Evolutionary conservation across 2,797 vertebrate species (phyloP).

Genomic region (Aulostomus chinensis): DNA sequence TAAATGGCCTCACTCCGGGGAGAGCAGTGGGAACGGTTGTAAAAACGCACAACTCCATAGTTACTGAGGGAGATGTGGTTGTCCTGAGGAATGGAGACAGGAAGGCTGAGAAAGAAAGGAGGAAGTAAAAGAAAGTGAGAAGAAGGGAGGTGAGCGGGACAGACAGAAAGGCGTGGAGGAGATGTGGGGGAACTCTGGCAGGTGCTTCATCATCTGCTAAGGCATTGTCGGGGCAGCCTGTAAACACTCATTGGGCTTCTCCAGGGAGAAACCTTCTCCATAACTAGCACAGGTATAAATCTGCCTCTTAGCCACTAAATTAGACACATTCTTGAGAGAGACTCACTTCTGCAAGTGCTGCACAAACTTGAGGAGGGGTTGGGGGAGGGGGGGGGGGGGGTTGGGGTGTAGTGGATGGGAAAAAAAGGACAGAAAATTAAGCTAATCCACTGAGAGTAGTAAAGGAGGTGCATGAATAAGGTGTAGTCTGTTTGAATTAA

Average conservation of each 20-base stretch:
- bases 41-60: conserved; percentile 61
- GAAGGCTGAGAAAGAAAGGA: conserved; percentile 17
- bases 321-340: conserved; percentile 76
- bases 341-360: conserved; percentile 65
- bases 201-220: conserved; percentile 84
- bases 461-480: conserved; percentile 51
- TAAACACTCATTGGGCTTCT: conserved; percentile 84
- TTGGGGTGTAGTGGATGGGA: too few species aligned
- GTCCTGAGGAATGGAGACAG: conserved; percentile 31
- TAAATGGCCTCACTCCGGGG: conserved; percentile 60
- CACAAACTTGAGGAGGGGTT: conserved; percentile 66
- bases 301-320: conserved; percentile 86
- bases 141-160: conserved; percentile 46
- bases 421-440: conserved; percentile 55
- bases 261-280: conserved; percentile 83
- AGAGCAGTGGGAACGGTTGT: conserved; percentile 52
- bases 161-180: conserved; percentile 65
- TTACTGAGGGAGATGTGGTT: conserved; percentile 58
- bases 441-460: conserved; percentile 54
- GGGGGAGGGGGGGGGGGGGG: too few species aligned
- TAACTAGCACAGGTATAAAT: conserved; percentile 89
- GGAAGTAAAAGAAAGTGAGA: conserved; percentile 7
- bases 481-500: conserved; percentile 53
- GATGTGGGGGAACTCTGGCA: conserved; percentile 72
- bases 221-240: conserved; percentile 77